Conservation (phyloP, 2,113 vertebrate genomes). For the Halichoeres trimaculatus region DNA sequence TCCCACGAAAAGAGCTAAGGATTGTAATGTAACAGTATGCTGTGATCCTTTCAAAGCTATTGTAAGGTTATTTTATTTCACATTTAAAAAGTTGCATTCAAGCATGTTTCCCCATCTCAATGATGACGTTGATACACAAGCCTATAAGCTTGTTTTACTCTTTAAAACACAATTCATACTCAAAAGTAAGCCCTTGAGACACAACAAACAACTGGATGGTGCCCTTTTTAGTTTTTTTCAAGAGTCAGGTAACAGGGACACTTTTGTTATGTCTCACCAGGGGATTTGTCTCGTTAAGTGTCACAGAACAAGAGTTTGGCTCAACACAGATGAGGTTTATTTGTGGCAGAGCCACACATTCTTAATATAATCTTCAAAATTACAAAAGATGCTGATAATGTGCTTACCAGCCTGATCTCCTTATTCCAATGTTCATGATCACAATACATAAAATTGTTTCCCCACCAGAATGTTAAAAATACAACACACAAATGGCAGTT, state of each 20-base stretch:
- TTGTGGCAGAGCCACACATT: constrained; percentile 39
- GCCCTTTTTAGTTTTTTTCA: not conserved
- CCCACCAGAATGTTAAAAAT: constrained; percentile 52
- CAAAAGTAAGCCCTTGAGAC: no score
- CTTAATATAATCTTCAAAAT: constrained; percentile 27
- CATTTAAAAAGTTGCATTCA: not conserved
- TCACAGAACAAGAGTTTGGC: constrained; percentile 1
- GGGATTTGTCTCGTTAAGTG: not conserved
- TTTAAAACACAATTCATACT: no score
- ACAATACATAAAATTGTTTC: constrained; percentile 26
- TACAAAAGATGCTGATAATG: constrained; percentile 24
- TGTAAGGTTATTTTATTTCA: no score
- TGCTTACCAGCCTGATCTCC: constrained; percentile 3
- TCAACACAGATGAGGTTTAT: constrained; percentile 36
- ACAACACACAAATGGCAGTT: constrained; percentile 65
- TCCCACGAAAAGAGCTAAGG: no score
- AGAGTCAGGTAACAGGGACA: not conserved
- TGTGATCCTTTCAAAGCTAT: no score
- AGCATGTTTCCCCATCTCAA: not conserved
- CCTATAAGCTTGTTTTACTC: no score
- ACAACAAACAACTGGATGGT: not conserved
- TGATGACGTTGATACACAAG: no score
- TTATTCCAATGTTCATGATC: constrained; percentile 2
- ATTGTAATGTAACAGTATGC: no score
- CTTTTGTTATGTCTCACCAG: no score